Base-by-base conservation (phyloP, 2,797 vertebrate species). In the Mus spretus region DNA sequence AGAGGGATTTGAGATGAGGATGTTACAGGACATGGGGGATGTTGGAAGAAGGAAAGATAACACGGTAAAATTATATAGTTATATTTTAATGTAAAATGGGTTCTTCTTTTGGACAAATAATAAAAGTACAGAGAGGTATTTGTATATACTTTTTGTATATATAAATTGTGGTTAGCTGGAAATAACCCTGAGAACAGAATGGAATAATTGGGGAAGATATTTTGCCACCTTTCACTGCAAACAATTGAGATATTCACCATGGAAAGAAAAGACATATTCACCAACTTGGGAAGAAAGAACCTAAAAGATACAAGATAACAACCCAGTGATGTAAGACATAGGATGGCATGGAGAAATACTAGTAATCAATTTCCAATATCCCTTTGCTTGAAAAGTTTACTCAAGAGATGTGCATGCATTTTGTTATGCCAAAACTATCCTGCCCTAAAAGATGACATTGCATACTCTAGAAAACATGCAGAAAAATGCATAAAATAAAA, bases 241-340 rank as follows among this genome's bases (percentile, higher is more conserved):
- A 70, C 9, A 93, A 59, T 12, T 87, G 26, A 85, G 22, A 79
- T 20, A 93, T 40, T 81, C 22, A 87, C n/a, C 31, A 65, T 90
- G 22, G n/a, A 96, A 86, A 94, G 84, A 75, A 14, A 84, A 94
- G 53, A 47, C 90, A 19, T 89, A 94, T 96, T 37, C 81, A 34
- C 4, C 8, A 94, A 19, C 9, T 26, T 70, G 74, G 90, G 40
- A 90, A 94, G 31, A 78, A 93, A 84, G 22, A 92, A 94, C 78
- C n/a, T 11, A 91, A 72, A 70, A 31, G 8, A 82, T 1, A 59
- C 6, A 86, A 91, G 61, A 20, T 4, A 90, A 86, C 2, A 59
- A 9, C 1, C 8, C 7, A 40, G 37, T 72, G n/a, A 79, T 47
- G 34, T 55, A 92, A 87, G 82, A 57, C 83, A 47, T 77, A 61